A percentile compares a stretch with the other conserved stretches of the same genome.
Evolutionary conservation across 2,113 vertebrate species (phyloP).

Genomic region (Ivindomyrus marchei): DNA sequence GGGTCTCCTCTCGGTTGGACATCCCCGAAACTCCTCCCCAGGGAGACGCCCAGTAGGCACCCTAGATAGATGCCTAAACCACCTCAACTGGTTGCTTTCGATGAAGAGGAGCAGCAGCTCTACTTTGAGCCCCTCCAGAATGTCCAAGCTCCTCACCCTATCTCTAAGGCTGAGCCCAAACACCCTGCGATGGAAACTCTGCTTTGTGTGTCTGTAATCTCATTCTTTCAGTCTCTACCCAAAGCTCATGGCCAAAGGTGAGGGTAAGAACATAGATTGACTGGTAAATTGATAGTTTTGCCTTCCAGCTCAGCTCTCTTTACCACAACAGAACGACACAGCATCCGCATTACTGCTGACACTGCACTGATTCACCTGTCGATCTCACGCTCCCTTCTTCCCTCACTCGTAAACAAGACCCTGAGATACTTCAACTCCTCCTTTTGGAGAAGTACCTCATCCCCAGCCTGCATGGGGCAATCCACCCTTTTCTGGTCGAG

Average conservation of each 20-base stretch:
- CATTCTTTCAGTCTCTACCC: background rate
- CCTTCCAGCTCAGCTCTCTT: background rate
- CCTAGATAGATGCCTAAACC: background rate
- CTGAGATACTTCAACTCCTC: background rate
- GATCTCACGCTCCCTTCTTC: background rate
- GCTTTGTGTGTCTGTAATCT: background rate
- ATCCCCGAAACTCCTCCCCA: background rate
- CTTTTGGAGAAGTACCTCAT: background rate
- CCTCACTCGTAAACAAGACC: background rate
- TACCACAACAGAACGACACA: background rate
- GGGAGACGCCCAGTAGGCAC: background rate
- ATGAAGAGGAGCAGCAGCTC: background rate
- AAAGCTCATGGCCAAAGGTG: background rate
- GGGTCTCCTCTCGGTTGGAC: background rate
- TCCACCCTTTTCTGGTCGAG: background rate
- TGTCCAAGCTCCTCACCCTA: background rate
- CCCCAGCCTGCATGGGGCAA: background rate
- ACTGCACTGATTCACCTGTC: background rate
- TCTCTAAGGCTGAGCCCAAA: background rate
- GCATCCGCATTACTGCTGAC: background rate
- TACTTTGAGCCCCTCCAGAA: background rate
- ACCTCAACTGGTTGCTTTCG: background rate
- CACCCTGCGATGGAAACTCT: background rate
- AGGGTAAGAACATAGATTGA: background rate
- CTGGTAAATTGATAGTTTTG: background rate